Percentiles rank a stretch among this genome's conserved stretches.
These are phyloP conservation scores for Diadophis punctatus DNA, from an alignment of 2,113 vertebrate genomes.

Conservation along the genomic window DNA sequence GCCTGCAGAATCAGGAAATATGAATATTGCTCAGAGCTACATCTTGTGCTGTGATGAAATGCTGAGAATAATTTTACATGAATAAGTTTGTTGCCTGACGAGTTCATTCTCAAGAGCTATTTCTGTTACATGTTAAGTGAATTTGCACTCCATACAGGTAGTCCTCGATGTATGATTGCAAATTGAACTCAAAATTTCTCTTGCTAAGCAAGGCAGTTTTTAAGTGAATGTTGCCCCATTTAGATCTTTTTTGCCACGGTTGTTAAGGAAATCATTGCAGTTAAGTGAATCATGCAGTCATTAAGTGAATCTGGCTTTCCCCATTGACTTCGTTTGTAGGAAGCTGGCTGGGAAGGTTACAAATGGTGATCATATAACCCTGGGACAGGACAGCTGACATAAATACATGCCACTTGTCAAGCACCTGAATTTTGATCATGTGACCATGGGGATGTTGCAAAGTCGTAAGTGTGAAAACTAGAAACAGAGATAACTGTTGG, in stretches of 20 bases:
- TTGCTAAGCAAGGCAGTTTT: background rate
- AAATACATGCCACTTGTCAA: background rate
- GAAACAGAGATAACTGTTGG: background rate
- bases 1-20: constrained; percentile 67
- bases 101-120: constrained; percentile 11
- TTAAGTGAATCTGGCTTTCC: background rate
- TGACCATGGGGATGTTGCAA: background rate
- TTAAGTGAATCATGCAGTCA: background rate
- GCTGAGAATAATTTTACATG: constrained; percentile 14
- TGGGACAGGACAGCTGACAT: background rate
- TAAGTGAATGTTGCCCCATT: background rate
- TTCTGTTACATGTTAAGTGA: constrained; percentile 12
- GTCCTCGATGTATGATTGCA: background rate
- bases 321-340: background rate
- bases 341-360: background rate
- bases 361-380: background rate
- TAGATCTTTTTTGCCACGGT: background rate
- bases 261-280: background rate
- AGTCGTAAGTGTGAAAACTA: background rate
- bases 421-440: background rate
- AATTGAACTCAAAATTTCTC: background rate
- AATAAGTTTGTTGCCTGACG: constrained; percentile 17
- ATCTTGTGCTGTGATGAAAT: constrained; percentile 61
- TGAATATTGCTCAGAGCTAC: constrained; percentile 71
- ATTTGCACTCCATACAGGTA: background rate